A percentile compares a stretch with the other conserved stretches of the same genome.
phyloP scores from a whole-genome alignment of 1,140 invertebrate species.

The Orussus abietinus region DNA sequence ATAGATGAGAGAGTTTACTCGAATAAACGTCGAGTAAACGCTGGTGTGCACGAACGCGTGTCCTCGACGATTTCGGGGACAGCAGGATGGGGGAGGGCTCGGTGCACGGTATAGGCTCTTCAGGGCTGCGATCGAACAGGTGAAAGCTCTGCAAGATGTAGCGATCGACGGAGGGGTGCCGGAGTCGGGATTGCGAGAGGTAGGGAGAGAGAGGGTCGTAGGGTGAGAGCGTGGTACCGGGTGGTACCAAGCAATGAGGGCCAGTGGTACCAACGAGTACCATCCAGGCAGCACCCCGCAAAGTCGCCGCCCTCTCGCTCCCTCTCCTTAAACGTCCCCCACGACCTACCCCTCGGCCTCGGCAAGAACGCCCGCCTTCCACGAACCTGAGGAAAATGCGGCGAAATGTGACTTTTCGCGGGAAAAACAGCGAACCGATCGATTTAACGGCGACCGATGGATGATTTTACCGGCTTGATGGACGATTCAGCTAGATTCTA shows the following conservation, averaged over 20 bases:
- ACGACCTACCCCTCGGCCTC: too few relatives aligned
- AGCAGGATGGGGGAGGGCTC: background rate
- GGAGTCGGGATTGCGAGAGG: slow-evolving; percentile 15
- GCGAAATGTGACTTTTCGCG: too few relatives aligned
- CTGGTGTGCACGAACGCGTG: too few relatives aligned
- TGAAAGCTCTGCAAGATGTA: slow-evolving; percentile 4
- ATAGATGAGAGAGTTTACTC: too few relatives aligned
- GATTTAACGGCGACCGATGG: too few relatives aligned
- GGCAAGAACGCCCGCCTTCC: too few relatives aligned
- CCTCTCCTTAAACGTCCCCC: slow-evolving; percentile 12
- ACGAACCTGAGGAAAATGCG: too few relatives aligned
- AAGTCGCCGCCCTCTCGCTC: slow-evolving; percentile 20
- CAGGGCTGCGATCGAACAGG: slow-evolving; percentile 5
- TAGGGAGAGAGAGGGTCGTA: slow-evolving; percentile 14
- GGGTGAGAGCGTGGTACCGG: slow-evolving; percentile 37
- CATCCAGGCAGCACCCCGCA: slow-evolving; percentile 27
- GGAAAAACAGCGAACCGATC: too few relatives aligned
- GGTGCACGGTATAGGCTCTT: background rate
- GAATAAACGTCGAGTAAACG: too few relatives aligned
- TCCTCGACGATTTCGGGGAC: too few relatives aligned
- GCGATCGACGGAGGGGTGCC: slow-evolving; percentile 4
- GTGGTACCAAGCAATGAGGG: slow-evolving; percentile 32
- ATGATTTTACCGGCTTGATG: too few relatives aligned
- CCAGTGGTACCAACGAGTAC: slow-evolving; percentile 40
- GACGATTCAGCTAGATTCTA: too few relatives aligned